Conservation (phyloP, 2,113 vertebrate species). For the Indri indri region DNA sequence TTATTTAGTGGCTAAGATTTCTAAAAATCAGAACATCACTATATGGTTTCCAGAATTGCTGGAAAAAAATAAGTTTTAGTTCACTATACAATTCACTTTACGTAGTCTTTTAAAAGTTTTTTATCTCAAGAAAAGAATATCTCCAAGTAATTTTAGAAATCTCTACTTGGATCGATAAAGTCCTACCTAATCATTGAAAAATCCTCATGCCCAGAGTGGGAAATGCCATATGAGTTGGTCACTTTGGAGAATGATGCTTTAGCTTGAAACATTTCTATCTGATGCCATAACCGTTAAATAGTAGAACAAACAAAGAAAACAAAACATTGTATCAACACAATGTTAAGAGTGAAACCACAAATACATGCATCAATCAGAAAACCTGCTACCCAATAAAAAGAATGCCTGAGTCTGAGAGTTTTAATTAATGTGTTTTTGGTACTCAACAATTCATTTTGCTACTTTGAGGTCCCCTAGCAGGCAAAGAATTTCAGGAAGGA, state of each 20-base stretch:
- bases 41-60: background rate
- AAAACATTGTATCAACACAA: background rate
- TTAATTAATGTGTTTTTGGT: background rate
- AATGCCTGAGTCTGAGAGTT: background rate
- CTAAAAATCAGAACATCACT: background rate
- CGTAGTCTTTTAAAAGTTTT: background rate
- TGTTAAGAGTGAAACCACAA: background rate
- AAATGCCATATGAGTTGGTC: background rate
- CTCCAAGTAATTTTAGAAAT: background rate
- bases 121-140: background rate
- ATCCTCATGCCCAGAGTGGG: background rate
- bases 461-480: background rate
- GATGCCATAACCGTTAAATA: background rate
- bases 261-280: background rate
- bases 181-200: background rate
- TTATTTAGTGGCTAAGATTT: slow-evolving; percentile 6
- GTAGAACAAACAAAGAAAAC: background rate
- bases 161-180: background rate
- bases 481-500: background rate
- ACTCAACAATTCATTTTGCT: slow-evolving; percentile 1
- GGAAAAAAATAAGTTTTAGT: background rate
- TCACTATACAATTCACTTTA: background rate
- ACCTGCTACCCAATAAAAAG: background rate
- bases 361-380: slow-evolving; percentile 4
- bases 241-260: background rate